Conservation (phyloP, 2,113 vertebrate genomes). For the Chunga burmeisteri region DNA sequence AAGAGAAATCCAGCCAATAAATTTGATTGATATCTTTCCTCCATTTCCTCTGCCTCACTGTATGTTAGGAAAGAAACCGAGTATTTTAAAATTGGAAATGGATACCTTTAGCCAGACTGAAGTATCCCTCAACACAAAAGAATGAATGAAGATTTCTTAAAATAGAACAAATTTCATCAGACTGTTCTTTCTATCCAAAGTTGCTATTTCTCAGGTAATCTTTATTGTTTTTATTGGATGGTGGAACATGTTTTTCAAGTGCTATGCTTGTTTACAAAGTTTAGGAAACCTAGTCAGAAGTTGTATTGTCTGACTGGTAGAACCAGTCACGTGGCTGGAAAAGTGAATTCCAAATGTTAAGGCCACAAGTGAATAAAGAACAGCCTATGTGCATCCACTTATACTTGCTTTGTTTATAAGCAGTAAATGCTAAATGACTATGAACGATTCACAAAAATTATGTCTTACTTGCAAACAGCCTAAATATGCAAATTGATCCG, state of each 20-base stretch:
- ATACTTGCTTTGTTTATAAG: neutral
- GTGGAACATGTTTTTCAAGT: neutral
- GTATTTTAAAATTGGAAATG: neutral
- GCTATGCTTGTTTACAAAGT: neutral
- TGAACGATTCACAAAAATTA: neutral
- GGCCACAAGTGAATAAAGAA: neutral
- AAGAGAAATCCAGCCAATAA: neutral
- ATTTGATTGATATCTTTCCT: neutral
- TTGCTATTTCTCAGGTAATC: neutral
- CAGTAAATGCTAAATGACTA: neutral
- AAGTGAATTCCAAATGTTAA: neutral
- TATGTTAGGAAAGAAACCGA: neutral
- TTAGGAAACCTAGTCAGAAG: neutral
- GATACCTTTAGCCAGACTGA: neutral
- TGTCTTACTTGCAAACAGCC: neutral
- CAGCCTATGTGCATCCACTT: neutral
- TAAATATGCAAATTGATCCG: neutral
- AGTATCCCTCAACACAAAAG: neutral
- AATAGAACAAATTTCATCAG: neutral
- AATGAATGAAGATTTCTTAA: neutral
- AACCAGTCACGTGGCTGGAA: neutral
- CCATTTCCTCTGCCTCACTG: neutral
- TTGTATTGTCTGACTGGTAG: neutral
- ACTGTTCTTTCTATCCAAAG: neutral
- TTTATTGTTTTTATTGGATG: neutral